Base-by-base conservation (phyloP, 2,888 invertebrate genomes). In the Ectobius pallidus region DNA sequence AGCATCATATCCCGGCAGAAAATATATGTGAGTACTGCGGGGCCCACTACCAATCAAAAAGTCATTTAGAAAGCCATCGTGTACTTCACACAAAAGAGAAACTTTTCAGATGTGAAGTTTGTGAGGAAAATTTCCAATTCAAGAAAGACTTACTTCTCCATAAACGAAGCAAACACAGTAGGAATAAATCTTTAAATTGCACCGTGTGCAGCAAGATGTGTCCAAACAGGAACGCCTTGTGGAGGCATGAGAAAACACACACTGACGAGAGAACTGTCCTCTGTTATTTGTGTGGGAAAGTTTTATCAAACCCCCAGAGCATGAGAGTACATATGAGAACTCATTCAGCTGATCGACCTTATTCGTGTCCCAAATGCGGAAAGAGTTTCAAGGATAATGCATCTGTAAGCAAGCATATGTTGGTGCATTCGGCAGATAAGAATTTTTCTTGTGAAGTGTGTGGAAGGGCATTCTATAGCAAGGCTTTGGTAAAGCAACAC, bases 401-500 rank as follows among this genome's bases (percentile, higher is more conserved):
- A 16, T 69, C 75, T 39, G 49, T 75, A 7, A 46, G 30, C 18
- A 70, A 69, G 25, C 75, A 75, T 52, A 65, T 55, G 65, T 18
- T 70, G 25, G 73, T 71, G 73, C 75, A 75, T 69, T 62, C 69
- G 18, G 63, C 69, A 18, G 32, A 25, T 32, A 75, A 70, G 39
- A 63, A 70, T 18, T 75, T 73, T 55, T 18, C 32, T 20, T 75
- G 75, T 52, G 71, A 73, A 9, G 32, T 67, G 3, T 75, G 75
- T 61, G 70, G 65, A 3, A 22, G 73, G 34, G 65, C 69, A 18
- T 75, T 75, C 27, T 73, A 73, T 46, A 72, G 69, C 42, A 73
- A 70, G 39, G 70, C 69, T 16, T 62, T 75, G 18, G 74, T 75
- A 7, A 74, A 73, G 16, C 76, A 75, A 30, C 76, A 76, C 30